Percentiles rank a stretch among this genome's conserved stretches.
phyloP scores from a whole-genome alignment of 23 tunicate species.

The Phallusia fumigata region DNA sequence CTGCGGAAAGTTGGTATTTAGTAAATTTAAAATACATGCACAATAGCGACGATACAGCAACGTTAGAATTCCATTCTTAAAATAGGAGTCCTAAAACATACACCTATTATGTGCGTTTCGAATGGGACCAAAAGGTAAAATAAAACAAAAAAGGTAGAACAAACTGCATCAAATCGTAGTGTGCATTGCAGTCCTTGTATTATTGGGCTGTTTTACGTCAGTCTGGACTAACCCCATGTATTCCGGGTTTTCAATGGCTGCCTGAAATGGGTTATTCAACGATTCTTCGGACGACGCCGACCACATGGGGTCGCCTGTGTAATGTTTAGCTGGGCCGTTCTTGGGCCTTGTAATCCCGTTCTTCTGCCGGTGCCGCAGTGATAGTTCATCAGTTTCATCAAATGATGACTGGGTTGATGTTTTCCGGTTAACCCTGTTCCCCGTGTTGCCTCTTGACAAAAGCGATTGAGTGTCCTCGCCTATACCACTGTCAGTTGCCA shows the following conservation, averaged over 20 bases:
- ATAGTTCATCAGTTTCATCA: conserved; percentile 19
- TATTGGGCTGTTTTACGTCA: not conserved
- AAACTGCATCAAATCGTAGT: not conserved
- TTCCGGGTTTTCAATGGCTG: conserved; percentile 71
- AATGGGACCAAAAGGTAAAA: too few species aligned
- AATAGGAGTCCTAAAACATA: too few species aligned
- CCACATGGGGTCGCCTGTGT: conserved; percentile 12
- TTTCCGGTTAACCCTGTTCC: conserved; percentile 22
- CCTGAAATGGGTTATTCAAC: not conserved
- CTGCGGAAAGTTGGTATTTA: too few species aligned
- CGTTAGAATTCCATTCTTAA: too few species aligned
- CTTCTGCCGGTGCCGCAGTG: not conserved
- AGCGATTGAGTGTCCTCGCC: conserved; percentile 88
- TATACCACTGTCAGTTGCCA: conserved; percentile 87
- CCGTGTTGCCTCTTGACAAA: conserved; percentile 37
- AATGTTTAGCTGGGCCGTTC: not conserved
- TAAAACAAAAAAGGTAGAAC: not conserved
- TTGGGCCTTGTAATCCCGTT: not conserved
- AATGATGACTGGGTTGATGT: conserved; percentile 8
- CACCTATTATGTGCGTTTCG: too few species aligned
- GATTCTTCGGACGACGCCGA: conserved; percentile 41
- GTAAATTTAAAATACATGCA: too few species aligned
- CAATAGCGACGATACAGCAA: too few species aligned
- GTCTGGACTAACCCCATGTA: conserved; percentile 54
- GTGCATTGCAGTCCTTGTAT: not conserved